phyloP scores from a whole-genome alignment of 2,888 invertebrate genomes.

The Hylaea fasciaria region DNA sequence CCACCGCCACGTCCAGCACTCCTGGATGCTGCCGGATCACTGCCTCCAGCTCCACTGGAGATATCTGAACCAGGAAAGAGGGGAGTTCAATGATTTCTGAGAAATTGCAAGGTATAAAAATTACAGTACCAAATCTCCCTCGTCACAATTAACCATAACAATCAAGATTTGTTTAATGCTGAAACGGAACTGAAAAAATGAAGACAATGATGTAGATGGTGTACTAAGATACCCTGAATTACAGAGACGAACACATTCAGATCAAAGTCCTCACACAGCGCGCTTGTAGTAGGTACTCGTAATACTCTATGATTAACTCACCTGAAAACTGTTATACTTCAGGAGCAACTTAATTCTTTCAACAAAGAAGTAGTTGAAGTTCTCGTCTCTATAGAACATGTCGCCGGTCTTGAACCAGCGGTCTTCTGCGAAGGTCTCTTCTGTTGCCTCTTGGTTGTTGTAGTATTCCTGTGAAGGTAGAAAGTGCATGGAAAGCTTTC shows the following conservation, averaged over 20 bases:
- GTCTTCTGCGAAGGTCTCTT: conserved; percentile 67
- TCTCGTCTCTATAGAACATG: conserved; percentile 77
- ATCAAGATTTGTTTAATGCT: too few species aligned
- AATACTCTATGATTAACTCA: conserved; percentile 42
- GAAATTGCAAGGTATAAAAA: too few species aligned
- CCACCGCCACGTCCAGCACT: conserved; percentile 59
- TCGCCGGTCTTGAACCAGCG: conserved; percentile 84
- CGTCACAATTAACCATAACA: too few species aligned
- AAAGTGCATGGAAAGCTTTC: too few species aligned
- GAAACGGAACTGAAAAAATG: too few species aligned
- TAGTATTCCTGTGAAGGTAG: conserved; percentile 65
- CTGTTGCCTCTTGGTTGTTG: conserved; percentile 69
- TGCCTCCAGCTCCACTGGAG: conserved; percentile 57
- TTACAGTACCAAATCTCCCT: too few species aligned
- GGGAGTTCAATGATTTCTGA: neutral
- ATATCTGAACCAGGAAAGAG: conserved; percentile 47
- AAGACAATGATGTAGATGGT: too few species aligned
- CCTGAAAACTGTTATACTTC: conserved; percentile 80
- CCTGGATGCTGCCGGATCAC: conserved; percentile 58
- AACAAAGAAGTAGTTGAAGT: conserved; percentile 75
- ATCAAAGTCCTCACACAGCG: neutral
- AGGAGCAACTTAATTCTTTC: conserved; percentile 82
- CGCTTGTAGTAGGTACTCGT: neutral
- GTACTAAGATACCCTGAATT: too few species aligned
- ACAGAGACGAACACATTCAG: too few species aligned